These are phyloP conservation scores for Chymomyza caudatula DNA, from an alignment of 2,888 invertebrate species.

Conservation along the genomic window DNA sequence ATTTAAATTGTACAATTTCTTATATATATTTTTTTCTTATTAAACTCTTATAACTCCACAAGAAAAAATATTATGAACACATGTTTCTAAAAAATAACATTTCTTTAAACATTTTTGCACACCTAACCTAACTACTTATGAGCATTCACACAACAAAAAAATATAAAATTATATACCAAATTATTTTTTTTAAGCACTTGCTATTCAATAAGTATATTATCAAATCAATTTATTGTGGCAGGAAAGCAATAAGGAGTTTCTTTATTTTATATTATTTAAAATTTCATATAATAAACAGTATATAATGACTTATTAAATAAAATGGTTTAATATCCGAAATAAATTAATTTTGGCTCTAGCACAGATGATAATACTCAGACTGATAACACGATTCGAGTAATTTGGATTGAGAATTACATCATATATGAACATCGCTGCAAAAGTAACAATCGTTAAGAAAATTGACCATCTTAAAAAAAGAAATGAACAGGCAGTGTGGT, in stretches of 20 bases:
- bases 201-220: slow-evolving; percentile 45
- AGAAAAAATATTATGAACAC: not conserved
- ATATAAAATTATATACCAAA: not conserved
- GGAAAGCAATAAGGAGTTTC: slow-evolving; percentile 15
- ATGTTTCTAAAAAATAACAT: not conserved
- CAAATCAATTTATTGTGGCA: slow-evolving; percentile 55
- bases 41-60: not conserved
- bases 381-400: no score
- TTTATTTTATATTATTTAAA: slow-evolving; percentile 17
- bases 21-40: not conserved
- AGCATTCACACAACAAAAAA: not conserved
- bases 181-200: slow-evolving; percentile 5
- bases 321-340: not conserved
- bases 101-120: not conserved
- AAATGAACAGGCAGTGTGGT: no score
- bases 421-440: no score
- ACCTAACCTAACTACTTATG: not conserved
- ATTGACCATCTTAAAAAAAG: no score
- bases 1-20: not conserved
- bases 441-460: no score
- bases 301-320: slow-evolving; percentile 37
- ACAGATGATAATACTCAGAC: not conserved
- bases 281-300: slow-evolving; percentile 27
- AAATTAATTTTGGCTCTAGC: not conserved
- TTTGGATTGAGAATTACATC: no score